Percentiles rank a stretch among this genome's conserved stretches.
phyloP scores from a whole-genome alignment of 2,113 vertebrate species.

The Nycticorax nycticorax region DNA sequence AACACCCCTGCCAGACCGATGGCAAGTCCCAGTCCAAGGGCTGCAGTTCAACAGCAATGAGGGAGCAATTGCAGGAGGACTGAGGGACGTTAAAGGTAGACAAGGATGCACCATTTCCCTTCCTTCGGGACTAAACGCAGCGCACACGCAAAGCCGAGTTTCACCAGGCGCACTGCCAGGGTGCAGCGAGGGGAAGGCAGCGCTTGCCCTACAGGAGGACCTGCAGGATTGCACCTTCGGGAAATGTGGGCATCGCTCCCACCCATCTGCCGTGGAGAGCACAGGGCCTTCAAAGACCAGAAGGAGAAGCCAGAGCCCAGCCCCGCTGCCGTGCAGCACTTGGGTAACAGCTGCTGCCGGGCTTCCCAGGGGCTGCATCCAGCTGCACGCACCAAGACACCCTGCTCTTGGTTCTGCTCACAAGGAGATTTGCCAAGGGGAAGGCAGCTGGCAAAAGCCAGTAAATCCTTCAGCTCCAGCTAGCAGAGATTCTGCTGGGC shows the following conservation, averaged over 20 bases:
- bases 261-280: background rate
- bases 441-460: slow-evolving; percentile 19
- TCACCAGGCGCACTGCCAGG: background rate
- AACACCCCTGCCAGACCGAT: rapidly evolving
- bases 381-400: background rate
- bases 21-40: background rate
- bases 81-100: background rate
- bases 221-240: background rate
- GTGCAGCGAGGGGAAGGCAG: background rate
- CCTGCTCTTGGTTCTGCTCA: background rate
- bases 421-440: background rate
- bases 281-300: background rate
- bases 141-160: background rate
- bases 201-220: background rate
- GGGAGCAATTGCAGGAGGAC: background rate
- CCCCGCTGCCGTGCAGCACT: background rate
- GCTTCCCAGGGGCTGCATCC: background rate
- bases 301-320: background rate
- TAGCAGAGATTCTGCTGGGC: slow-evolving; percentile 11
- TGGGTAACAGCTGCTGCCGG: background rate
- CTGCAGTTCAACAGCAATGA: background rate
- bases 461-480: background rate
- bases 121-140: rapidly evolving
- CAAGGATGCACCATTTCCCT: background rate
- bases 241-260: background rate